A percentile compares a stretch with the other conserved stretches of the same genome.
Conservation (phyloP, 2,113 vertebrate species). For the Chloroceryle aenea region DNA sequence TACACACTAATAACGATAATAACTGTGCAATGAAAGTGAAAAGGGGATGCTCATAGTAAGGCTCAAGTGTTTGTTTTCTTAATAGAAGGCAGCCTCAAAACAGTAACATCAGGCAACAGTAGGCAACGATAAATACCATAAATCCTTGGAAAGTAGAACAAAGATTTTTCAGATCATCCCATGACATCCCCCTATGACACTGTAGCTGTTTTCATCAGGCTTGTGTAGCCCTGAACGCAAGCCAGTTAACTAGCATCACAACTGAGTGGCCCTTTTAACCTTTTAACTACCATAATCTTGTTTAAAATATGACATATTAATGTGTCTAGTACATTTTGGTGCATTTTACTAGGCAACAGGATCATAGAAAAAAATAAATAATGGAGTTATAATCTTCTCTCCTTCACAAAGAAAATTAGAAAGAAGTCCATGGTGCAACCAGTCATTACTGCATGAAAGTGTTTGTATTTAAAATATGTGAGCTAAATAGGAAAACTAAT, state of each 20-base stretch:
- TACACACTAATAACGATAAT: not conserved
- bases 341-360: not conserved
- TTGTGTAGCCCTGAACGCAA: not conserved
- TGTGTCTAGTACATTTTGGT: not conserved
- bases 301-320: not conserved
- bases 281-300: not conserved
- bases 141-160: not conserved
- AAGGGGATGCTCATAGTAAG: not conserved
- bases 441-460: accelerated
- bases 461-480: accelerated
- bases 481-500: not conserved
- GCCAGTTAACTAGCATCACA: accelerated
- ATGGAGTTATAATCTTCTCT: not conserved
- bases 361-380: not conserved
- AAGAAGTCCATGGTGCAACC: not conserved
- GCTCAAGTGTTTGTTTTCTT: not conserved
- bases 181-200: accelerated
- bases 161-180: not conserved
- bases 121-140: not conserved
- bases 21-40: not conserved
- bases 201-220: not conserved
- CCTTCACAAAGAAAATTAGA: not conserved
- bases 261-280: not conserved
- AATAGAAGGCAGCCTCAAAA: not conserved
- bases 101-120: not conserved